A percentile compares a stretch with the other conserved stretches of the same genome.
Conservation (phyloP, 2,888 invertebrate species). For the Eucriotettix oculatus region DNA sequence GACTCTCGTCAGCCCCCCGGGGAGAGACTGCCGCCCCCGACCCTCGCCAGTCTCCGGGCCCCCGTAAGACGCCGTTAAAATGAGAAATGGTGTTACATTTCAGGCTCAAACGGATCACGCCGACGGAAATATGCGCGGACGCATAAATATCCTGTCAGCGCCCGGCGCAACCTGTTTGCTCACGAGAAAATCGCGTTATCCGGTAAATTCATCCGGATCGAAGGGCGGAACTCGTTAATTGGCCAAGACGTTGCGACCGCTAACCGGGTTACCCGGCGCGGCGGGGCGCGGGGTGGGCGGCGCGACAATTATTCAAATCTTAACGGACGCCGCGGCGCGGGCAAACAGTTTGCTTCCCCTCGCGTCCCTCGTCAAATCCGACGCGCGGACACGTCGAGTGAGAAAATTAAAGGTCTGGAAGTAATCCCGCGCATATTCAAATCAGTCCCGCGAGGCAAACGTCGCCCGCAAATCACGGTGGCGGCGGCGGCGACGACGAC, state of each 20-base stretch:
- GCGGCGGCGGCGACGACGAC: neutral
- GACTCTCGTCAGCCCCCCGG: slow-evolving; percentile 3
- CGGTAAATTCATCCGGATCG: neutral
- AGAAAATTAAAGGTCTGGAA: neutral
- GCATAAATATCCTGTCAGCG: slow-evolving; percentile 10
- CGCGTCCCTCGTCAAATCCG: neutral
- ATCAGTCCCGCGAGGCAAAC: neutral
- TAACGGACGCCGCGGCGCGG: neutral
- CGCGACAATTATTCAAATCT: too few relatives aligned
- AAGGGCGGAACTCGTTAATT: too few relatives aligned
- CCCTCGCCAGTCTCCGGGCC: neutral
- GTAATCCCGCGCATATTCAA: neutral
- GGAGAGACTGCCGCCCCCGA: neutral
- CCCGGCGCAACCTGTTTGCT: slow-evolving; percentile 3
- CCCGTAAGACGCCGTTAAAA: slow-evolving; percentile 8
- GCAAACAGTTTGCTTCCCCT: neutral
- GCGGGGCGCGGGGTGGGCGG: too few relatives aligned
- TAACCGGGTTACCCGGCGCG: too few relatives aligned
- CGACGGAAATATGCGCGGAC: slow-evolving; percentile 9
- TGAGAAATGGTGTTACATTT: slow-evolving; percentile 12
- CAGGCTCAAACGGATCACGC: slow-evolving; percentile 11
- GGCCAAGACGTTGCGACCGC: too few relatives aligned
- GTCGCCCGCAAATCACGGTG: neutral
- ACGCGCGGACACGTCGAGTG: neutral
- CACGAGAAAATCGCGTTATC: neutral